phyloP scores from a whole-genome alignment of 2,888 invertebrate genomes.

The Hydrotaea diabolus region DNA sequence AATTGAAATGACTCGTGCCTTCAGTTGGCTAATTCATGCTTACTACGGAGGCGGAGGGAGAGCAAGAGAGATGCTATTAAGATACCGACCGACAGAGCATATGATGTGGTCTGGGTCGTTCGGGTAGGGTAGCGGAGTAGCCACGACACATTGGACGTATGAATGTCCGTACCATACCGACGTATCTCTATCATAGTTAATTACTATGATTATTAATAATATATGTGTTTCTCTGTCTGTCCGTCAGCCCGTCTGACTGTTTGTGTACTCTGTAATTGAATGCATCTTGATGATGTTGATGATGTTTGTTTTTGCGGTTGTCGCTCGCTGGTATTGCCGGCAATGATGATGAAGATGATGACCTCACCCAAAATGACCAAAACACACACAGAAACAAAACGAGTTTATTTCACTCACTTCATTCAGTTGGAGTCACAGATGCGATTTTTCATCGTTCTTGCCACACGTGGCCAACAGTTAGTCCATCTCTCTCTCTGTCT shows the following conservation, averaged over 20 bases:
- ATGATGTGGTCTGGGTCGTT: too few species aligned
- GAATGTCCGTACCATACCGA: constrained; percentile 20
- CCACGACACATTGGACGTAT: neutral
- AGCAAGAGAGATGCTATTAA: neutral
- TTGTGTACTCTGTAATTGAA: constrained; percentile 46
- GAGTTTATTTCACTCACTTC: constrained; percentile 8
- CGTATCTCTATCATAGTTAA: constrained; percentile 56
- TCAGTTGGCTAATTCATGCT: neutral
- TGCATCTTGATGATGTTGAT: constrained; percentile 41
- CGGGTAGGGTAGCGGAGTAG: neutral
- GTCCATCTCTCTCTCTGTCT: neutral
- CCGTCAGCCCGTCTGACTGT: neutral
- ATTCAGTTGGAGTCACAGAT: constrained; percentile 3
- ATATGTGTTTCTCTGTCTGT: neutral
- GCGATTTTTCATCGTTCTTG: neutral
- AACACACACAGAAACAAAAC: neutral
- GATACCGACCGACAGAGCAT: neutral
- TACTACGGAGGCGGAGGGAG: neutral
- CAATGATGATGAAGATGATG: constrained; percentile 70
- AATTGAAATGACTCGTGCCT: constrained; percentile 7
- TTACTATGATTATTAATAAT: constrained; percentile 62
- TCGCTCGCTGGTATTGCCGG: constrained; percentile 4
- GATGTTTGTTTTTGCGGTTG: constrained; percentile 26
- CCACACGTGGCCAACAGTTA: neutral
- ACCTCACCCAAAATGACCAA: constrained; percentile 74